These are phyloP conservation scores for Talpa occidentalis DNA, from an alignment of 2,113 vertebrate species.

Conservation along the genomic window DNA sequence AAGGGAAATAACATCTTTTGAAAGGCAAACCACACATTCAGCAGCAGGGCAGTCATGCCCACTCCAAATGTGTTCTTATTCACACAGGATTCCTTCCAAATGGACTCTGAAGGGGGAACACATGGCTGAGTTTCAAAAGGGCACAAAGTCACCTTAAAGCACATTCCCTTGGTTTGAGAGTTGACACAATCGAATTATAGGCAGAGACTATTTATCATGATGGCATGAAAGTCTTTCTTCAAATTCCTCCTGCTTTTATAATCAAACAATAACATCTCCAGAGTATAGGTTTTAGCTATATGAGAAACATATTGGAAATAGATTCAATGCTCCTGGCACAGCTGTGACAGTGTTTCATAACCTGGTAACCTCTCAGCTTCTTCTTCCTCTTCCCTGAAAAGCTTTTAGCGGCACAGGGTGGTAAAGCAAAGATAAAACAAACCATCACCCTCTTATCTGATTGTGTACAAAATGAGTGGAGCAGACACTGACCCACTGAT, in stretches of 20 bases:
- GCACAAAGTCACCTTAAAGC: conserved; percentile 54
- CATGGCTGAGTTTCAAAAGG: conserved; percentile 48
- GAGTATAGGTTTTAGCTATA: conserved; percentile 65
- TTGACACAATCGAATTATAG: conserved; percentile 65
- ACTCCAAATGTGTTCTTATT: background rate
- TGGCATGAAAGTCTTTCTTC: conserved; percentile 65
- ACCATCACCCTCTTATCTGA: conserved; percentile 82
- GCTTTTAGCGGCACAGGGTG: conserved; percentile 71
- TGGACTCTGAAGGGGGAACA: background rate
- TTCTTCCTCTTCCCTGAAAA: conserved; percentile 37
- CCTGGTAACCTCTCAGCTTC: conserved; percentile 59
- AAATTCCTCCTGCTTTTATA: conserved; percentile 73
- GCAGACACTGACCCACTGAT: conserved; percentile 54
- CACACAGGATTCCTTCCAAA: conserved; percentile 12
- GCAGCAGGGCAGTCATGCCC: background rate
- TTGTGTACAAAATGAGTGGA: conserved; percentile 81
- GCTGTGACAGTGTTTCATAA: conserved; percentile 74
- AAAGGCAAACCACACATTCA: background rate
- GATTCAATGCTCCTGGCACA: conserved; percentile 69
- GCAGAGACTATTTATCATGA: conserved; percentile 63
- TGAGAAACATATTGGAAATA: conserved; percentile 78
- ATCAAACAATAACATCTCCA: conserved; percentile 84
- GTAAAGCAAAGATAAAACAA: conserved; percentile 79
- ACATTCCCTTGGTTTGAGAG: conserved; percentile 43
- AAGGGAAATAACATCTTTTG: background rate